Conservation (phyloP, 2,113 vertebrate genomes). For the Psephotus haematonotus region DNA sequence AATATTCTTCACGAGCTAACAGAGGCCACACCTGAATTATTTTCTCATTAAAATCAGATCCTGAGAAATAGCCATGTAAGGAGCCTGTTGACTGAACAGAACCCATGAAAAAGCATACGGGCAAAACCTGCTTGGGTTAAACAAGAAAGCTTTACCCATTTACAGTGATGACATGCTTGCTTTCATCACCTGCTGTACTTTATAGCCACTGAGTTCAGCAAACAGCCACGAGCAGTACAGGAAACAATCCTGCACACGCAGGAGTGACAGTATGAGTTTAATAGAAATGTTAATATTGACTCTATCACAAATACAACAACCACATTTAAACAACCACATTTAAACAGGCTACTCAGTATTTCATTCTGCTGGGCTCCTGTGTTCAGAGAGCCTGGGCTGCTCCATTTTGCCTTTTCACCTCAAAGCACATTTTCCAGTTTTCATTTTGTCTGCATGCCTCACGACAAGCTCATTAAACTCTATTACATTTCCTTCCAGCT, state of each 20-base stretch:
- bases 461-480: neutral
- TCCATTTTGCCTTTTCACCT: neutral
- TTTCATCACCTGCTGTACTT: neutral
- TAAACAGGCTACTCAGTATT: neutral
- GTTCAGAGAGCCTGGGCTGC: neutral
- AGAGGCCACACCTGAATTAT: neutral
- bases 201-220: neutral
- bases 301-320: neutral
- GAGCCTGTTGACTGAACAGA: neutral
- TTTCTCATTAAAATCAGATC: neutral
- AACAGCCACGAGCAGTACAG: neutral
- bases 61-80: accelerated
- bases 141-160: neutral
- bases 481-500: neutral
- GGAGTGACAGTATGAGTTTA: accelerated
- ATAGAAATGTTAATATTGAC: accelerated
- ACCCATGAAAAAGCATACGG: accelerated
- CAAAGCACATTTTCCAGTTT: neutral
- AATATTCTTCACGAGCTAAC: neutral
- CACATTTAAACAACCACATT: neutral
- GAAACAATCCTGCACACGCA: accelerated
- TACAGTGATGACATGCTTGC: accelerated
- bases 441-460: neutral
- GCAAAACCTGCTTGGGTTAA: accelerated
- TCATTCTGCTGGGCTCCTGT: neutral